Evolutionary conservation across 2,888 invertebrate species (phyloP).

Genomic region (Pollenia angustigena): DNA sequence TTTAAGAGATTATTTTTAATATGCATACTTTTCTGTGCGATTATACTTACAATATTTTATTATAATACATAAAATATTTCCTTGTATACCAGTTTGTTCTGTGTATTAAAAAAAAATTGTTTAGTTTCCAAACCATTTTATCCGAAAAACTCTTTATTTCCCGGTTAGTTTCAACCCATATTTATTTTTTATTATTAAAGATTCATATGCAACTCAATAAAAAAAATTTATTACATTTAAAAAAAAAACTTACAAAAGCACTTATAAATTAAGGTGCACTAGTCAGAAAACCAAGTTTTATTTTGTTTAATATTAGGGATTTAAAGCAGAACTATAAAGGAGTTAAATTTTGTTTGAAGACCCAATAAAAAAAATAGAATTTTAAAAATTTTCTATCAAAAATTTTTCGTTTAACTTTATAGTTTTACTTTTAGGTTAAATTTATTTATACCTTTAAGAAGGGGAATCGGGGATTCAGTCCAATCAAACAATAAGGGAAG

Average conservation of each 20-base stretch:
- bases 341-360: slow-evolving; percentile 45
- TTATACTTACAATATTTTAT: too few species aligned
- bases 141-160: slow-evolving; percentile 39
- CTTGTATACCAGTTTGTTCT: not conserved
- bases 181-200: slow-evolving; percentile 11
- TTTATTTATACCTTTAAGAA: not conserved
- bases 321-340: slow-evolving; percentile 44
- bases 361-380: slow-evolving; percentile 3
- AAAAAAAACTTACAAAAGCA: slow-evolving; percentile 28
- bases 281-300: slow-evolving; percentile 1
- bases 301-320: slow-evolving; percentile 60
- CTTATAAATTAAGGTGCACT: slow-evolving; percentile 51
- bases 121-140: slow-evolving; percentile 54
- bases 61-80: too few species aligned
- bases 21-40: too few species aligned
- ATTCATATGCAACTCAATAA: slow-evolving; percentile 38
- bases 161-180: slow-evolving; percentile 31
- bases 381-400: not conserved
- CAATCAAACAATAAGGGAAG: slow-evolving; percentile 47
- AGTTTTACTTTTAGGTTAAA: slow-evolving; percentile 1
- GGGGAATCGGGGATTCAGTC: slow-evolving; percentile 7
- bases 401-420: slow-evolving; percentile 37
- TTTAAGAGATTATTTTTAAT: too few species aligned
- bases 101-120: not conserved
- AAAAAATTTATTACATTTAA: slow-evolving; percentile 50